Base-by-base conservation (phyloP, 2,888 invertebrate genomes). In the Schrankia costaestrigalis region DNA sequence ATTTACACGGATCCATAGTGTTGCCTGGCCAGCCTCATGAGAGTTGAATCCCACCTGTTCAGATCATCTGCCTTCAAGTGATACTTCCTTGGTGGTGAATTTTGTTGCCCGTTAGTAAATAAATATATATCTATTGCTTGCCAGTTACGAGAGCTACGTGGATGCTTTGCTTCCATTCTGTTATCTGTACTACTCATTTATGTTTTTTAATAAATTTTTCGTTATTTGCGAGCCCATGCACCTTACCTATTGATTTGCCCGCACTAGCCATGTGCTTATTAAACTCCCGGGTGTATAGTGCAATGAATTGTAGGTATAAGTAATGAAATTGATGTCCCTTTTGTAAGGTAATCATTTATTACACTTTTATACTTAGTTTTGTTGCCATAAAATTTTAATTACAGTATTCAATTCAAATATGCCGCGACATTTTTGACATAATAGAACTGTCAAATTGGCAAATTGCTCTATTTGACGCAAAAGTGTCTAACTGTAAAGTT, bases 51-150 rank as follows among this genome's bases (percentile, higher is more conserved):
- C 85, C 84, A 85, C 31, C 32, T 62, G 18, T 59, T 52, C 1
- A 85, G 53, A 2, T 82, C 73, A 1, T 71, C 65, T 1, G 45
- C 41, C 3, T 41, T 41, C 8, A 85, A 58, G 36, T 78, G 78
- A 39, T 84, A 81, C 38, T 85, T 86, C 32, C 84, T 74, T 0
- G 85, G 85, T 0, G 85, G 85, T 0, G 78, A 72, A 31, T 63
- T 55, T 10, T 74, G 50, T 34, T 85, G 80, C 0, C 85, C 85
- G 30, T 85, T 85, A 0, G 73, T 63, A 45, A 85, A 86, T 6
- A 86, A 21, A 43, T 55, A 85, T 41, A 86, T 82, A 34, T 85
- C 79, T 11, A 84, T 61, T 1, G 63, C 47, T 8, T 58, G 41
- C 70, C 68, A 72, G 14, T 58, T 32, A 8, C 8, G 1, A 40